Conservation (phyloP, 2,888 invertebrate genomes). For the Thyatira batis region DNA sequence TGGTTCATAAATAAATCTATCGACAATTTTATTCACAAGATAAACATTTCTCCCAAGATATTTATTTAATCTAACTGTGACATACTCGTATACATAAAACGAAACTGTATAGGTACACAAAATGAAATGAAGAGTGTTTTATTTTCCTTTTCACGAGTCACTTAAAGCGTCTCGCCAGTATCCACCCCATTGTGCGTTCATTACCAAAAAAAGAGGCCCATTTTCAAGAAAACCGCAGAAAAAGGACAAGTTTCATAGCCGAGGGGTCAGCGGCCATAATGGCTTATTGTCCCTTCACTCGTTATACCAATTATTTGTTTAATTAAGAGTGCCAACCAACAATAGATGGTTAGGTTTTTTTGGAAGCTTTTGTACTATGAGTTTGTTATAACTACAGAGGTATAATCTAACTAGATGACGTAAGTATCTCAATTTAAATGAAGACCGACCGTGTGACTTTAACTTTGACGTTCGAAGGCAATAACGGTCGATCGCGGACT, state of each 20-base stretch:
- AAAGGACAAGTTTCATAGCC: conserved; percentile 11
- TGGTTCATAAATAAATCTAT: too few species aligned
- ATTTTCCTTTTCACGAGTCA: background rate
- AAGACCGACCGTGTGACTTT: too few species aligned
- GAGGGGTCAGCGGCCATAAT: conserved; percentile 10
- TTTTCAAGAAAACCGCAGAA: conserved; percentile 9
- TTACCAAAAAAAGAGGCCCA: background rate
- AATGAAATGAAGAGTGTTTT: background rate
- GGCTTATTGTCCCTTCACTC: conserved; percentile 45
- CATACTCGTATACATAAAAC: too few species aligned
- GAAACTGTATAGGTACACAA: background rate
- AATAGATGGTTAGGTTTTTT: conserved; percentile 21
- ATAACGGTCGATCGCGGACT: too few species aligned
- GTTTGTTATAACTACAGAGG: background rate
- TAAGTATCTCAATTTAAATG: too few species aligned
- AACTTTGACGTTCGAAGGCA: too few species aligned
- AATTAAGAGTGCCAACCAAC: conserved; percentile 51
- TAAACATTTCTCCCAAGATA: too few species aligned
- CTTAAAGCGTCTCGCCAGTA: background rate
- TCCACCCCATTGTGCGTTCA: background rate
- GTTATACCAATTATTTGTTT: conserved; percentile 60
- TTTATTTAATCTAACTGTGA: too few species aligned
- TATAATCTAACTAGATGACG: too few species aligned
- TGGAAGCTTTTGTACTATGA: background rate
- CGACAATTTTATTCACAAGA: too few species aligned